Evolutionary conservation across 1,140 invertebrate genomes (phyloP).

Genomic region (Olivierus martensii): DNA sequence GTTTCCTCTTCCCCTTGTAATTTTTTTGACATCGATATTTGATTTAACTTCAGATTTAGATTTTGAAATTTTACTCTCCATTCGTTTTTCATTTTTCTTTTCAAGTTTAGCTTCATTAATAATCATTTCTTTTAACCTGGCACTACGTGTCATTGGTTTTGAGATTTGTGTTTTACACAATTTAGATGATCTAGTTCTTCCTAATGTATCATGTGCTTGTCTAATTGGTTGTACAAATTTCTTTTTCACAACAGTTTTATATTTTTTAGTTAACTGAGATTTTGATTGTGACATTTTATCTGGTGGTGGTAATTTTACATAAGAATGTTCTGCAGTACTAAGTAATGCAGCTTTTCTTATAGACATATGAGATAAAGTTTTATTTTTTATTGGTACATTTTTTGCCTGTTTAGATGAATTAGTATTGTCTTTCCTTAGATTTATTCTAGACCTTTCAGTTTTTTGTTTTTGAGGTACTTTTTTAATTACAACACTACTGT

Average conservation of each 20-base stretch:
- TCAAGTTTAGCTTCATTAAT: background rate
- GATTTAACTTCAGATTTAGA: background rate
- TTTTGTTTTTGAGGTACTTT: background rate
- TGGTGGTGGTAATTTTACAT: background rate
- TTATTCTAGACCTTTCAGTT: background rate
- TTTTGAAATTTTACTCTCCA: slow-evolving; percentile 2
- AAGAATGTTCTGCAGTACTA: background rate
- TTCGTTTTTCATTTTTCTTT: slow-evolving; percentile 5
- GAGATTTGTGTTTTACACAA: background rate
- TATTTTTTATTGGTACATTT: too few species aligned
- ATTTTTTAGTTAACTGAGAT: background rate
- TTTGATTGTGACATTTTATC: background rate
- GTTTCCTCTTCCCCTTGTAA: too few species aligned
- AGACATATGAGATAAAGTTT: too few species aligned
- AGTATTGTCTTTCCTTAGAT: background rate
- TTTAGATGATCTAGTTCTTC: background rate
- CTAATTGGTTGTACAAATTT: background rate
- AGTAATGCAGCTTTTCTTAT: too few species aligned
- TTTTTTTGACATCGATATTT: slow-evolving; percentile 1
- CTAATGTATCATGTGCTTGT: background rate
- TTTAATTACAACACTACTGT: too few species aligned
- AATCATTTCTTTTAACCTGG: background rate
- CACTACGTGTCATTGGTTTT: background rate
- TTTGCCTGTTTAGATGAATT: too few species aligned
- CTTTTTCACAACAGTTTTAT: slow-evolving; percentile 7